Evolutionary conservation across 2,888 invertebrate species (phyloP).

Genomic region (Didymodactylos carnosus): DNA sequence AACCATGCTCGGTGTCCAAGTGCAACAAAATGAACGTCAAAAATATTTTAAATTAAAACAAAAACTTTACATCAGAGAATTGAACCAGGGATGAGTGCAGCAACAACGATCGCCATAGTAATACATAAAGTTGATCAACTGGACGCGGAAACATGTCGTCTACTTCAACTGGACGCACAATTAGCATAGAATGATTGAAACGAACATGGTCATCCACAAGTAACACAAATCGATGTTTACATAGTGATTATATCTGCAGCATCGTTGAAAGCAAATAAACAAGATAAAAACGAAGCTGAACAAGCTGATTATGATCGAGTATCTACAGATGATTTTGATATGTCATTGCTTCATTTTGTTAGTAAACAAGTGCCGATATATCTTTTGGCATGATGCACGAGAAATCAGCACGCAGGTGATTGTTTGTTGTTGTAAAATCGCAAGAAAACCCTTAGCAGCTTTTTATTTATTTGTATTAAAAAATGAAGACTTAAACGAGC

Average conservation of each 20-base stretch:
- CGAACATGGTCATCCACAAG: not conserved
- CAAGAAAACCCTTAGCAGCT: no score
- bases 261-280: no score
- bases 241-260: not conserved
- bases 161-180: not conserved
- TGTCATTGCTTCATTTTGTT: no score
- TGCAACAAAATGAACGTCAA: not conserved
- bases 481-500: no score
- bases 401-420: no score
- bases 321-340: not conserved
- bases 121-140: not conserved
- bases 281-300: not conserved
- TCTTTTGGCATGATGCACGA: constrained; percentile 61
- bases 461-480: no score
- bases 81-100: no score
- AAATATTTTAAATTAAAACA: not conserved
- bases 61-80: not conserved
- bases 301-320: not conserved
- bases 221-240: not conserved
- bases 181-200: not conserved
- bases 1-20: not conserved
- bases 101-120: not conserved
- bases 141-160: not conserved
- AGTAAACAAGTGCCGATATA: no score
- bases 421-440: no score